phyloP scores from a whole-genome alignment of 2,113 vertebrate genomes.

The Mesembrinibis cayennensis region DNA sequence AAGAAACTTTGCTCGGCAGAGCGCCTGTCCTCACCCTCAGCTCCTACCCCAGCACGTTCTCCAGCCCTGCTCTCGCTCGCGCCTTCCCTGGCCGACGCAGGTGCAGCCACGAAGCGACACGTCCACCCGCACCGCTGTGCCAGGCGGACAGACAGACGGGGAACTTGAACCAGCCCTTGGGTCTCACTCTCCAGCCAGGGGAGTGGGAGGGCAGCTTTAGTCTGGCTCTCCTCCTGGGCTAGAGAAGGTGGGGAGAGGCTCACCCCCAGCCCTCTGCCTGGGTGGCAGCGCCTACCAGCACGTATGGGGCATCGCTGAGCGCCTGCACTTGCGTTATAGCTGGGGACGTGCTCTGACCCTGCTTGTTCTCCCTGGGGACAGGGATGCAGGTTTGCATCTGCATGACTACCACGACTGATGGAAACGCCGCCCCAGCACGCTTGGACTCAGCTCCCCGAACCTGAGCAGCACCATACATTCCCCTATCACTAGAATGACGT shows the following conservation, averaged over 20 bases:
- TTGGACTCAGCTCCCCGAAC: neutral
- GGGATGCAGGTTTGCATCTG: neutral
- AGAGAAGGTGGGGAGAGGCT: neutral
- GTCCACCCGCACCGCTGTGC: rapidly evolving
- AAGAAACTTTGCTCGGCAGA: neutral
- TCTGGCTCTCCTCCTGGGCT: neutral
- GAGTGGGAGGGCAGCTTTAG: neutral
- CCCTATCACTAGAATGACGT: neutral
- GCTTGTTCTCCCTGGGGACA: neutral
- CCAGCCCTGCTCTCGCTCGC: neutral
- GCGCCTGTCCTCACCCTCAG: neutral
- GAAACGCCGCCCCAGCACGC: neutral
- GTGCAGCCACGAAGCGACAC: neutral
- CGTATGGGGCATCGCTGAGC: rapidly evolving
- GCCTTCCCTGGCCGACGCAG: neutral
- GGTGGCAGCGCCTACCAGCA: neutral
- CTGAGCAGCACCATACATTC: neutral
- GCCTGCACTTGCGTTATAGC: rapidly evolving
- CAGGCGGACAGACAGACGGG: rapidly evolving
- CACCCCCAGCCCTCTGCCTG: neutral
- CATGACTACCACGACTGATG: neutral
- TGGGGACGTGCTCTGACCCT: neutral
- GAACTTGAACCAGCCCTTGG: rapidly evolving
- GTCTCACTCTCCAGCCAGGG: neutral
- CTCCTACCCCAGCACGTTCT: rapidly evolving